Evolutionary conservation across 35 echinoderm and acorn worm species (phyloP).

Genomic region (Apostichopus parvimensis): DNA sequence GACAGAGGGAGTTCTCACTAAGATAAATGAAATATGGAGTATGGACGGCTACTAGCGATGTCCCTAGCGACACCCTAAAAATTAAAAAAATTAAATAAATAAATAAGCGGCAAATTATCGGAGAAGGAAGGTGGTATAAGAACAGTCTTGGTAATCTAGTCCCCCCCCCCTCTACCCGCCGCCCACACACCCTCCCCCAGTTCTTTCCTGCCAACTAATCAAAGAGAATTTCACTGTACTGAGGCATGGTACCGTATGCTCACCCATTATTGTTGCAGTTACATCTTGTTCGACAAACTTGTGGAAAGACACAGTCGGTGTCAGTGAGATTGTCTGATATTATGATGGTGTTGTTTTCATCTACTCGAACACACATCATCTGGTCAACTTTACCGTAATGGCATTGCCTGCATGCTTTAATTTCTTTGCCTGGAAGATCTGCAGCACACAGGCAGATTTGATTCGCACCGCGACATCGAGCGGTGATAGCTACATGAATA

Average conservation of each 20-base stretch:
- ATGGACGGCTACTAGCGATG: no score
- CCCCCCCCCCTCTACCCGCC: no score
- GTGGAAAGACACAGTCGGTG: background rate
- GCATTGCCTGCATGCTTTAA: background rate
- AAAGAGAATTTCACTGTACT: no score
- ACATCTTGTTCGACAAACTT: background rate
- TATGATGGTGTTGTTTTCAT: background rate
- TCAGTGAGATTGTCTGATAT: background rate
- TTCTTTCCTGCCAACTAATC: no score
- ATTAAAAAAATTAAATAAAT: no score
- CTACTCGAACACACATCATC: background rate
- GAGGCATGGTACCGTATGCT: background rate
- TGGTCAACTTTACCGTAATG: background rate
- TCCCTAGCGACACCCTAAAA: no score
- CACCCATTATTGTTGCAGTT: background rate
- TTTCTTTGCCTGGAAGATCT: background rate
- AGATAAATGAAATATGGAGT: no score
- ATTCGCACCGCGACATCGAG: background rate
- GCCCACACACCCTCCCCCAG: no score
- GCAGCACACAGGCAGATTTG: background rate
- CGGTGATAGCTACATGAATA: background rate
- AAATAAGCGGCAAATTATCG: no score
- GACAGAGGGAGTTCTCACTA: no score
- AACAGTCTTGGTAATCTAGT: no score
- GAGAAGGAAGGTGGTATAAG: no score